These are phyloP conservation scores for Phymastichus coffea DNA, from an alignment of 1,140 invertebrate species.

Conservation along the genomic window DNA sequence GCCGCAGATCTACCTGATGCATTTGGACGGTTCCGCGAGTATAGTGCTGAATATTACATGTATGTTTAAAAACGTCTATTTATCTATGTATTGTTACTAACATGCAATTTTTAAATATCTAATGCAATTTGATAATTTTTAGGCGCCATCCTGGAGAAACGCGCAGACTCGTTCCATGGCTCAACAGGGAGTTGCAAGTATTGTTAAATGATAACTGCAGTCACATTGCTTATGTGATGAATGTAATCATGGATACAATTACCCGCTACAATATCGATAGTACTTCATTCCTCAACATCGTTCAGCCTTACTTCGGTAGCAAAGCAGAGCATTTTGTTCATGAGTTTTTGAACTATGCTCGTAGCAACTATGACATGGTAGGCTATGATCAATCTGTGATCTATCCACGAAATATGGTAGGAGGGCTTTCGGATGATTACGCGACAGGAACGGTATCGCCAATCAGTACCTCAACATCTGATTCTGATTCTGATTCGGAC, in stretches of 20 bases:
- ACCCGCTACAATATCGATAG: conserved; percentile 71
- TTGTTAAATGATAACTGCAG: conserved; percentile 62
- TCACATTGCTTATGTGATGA: conserved; percentile 67
- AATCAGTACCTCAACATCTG: conserved; percentile 32
- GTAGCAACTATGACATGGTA: conserved; percentile 79
- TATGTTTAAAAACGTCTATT: conserved; percentile 39
- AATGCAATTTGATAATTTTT: conserved; percentile 42
- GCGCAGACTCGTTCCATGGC: conserved; percentile 82
- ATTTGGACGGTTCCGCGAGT: conserved; percentile 69
- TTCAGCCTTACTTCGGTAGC: conserved; percentile 61
- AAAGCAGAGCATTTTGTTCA: conserved; percentile 83
- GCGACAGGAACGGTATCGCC: conserved; percentile 36
- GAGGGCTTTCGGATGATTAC: conserved; percentile 39
- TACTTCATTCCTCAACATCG: conserved; percentile 65
- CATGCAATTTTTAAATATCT: too few relatives aligned
- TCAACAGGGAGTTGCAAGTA: conserved; percentile 81
- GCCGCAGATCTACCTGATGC: conserved; percentile 66
- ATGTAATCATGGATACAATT: conserved; percentile 70
- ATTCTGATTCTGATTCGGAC: conserved; percentile 40
- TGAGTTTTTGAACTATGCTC: conserved; percentile 84
- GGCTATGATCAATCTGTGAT: conserved; percentile 66
- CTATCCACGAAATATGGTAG: conserved; percentile 41
- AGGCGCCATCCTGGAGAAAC: conserved; percentile 76
- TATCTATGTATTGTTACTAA: too few relatives aligned
- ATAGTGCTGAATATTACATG: conserved; percentile 74